A percentile compares a stretch with the other conserved stretches of the same genome.
Evolutionary conservation across 2,113 vertebrate genomes (phyloP).

Genomic region (Gnathonemus echidnorhynchus): DNA sequence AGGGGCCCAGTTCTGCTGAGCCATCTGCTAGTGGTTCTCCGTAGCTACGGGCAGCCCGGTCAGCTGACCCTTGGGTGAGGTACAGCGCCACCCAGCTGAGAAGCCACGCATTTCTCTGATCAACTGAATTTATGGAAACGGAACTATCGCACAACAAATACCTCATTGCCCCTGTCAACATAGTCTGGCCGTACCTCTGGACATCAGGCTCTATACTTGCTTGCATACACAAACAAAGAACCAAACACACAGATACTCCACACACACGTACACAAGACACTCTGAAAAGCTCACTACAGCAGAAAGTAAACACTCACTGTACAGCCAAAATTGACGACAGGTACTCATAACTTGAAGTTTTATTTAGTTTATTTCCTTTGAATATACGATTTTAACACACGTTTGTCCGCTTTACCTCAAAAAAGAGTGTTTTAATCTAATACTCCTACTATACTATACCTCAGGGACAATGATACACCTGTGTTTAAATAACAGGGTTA

Average conservation of each 20-base stretch:
- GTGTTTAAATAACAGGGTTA: slow-evolving; percentile 9
- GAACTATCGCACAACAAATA: slow-evolving; percentile 34
- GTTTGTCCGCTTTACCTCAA: slow-evolving; percentile 16
- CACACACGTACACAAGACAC: slow-evolving; percentile 18
- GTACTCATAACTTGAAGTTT: slow-evolving; percentile 7
- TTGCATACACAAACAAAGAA: slow-evolving; percentile 23
- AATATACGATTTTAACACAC: slow-evolving; percentile 11
- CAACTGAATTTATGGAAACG: slow-evolving; percentile 7
- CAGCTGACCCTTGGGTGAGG: not conserved
- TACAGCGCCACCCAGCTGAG: not conserved
- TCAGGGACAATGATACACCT: slow-evolving; percentile 17
- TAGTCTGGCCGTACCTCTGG: not conserved
- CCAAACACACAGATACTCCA: slow-evolving; percentile 11
- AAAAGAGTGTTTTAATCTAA: slow-evolving; percentile 5
- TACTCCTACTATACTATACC: slow-evolving; percentile 9
- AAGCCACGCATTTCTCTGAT: not conserved
- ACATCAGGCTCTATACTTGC: slow-evolving; percentile 12
- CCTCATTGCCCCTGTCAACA: slow-evolving; percentile 29
- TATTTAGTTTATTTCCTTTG: not conserved
- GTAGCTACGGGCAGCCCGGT: slow-evolving; percentile 19
- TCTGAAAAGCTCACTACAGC: not conserved
- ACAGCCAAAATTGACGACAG: slow-evolving; percentile 26
- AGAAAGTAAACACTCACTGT: slow-evolving; percentile 20
- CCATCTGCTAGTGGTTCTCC: slow-evolving; percentile 37
- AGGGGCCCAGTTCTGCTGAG: slow-evolving; percentile 50